phyloP scores from a whole-genome alignment of 2,113 vertebrate genomes.

The Psettodes erumei region DNA sequence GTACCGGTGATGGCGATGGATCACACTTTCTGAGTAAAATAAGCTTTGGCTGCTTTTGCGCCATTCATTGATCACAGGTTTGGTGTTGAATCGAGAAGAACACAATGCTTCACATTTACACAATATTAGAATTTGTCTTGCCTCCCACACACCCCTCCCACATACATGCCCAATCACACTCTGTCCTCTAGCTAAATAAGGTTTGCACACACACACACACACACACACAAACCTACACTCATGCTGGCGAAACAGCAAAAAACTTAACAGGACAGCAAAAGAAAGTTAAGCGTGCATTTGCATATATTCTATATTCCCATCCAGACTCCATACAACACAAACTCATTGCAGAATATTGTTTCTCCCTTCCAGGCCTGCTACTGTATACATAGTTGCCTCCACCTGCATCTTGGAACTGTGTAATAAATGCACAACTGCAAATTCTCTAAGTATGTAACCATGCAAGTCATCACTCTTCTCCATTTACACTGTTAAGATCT shows the following conservation, averaged over 20 bases:
- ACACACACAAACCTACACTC: neutral
- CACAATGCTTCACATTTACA: conserved; percentile 71
- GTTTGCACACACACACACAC: conserved; percentile 11
- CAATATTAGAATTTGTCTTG: conserved; percentile 58
- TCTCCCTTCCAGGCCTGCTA: neutral
- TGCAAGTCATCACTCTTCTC: conserved; percentile 8
- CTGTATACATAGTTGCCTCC: neutral
- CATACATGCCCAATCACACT: conserved; percentile 62
- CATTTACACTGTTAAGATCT: conserved; percentile 3
- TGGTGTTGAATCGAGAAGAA: conserved; percentile 64
- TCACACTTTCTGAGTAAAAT: conserved; percentile 64
- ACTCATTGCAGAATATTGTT: conserved; percentile 9
- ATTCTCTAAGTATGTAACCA: neutral
- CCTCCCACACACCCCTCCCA: conserved; percentile 67
- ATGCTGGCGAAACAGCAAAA: conserved; percentile 12
- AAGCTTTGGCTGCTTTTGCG: conserved; percentile 63
- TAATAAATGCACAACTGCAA: conserved; percentile 12
- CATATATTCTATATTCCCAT: conserved; percentile 50
- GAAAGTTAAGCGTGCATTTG: conserved; percentile 53
- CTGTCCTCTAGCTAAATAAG: conserved; percentile 65
- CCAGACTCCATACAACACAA: neutral
- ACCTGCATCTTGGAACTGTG: conserved; percentile 13
- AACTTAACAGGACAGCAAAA: conserved; percentile 46
- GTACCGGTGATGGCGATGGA: conserved; percentile 59
- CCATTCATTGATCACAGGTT: conserved; percentile 73